These are phyloP conservation scores for Phasianus colchicus DNA, from an alignment of 2,113 vertebrate genomes.

Conservation along the genomic window DNA sequence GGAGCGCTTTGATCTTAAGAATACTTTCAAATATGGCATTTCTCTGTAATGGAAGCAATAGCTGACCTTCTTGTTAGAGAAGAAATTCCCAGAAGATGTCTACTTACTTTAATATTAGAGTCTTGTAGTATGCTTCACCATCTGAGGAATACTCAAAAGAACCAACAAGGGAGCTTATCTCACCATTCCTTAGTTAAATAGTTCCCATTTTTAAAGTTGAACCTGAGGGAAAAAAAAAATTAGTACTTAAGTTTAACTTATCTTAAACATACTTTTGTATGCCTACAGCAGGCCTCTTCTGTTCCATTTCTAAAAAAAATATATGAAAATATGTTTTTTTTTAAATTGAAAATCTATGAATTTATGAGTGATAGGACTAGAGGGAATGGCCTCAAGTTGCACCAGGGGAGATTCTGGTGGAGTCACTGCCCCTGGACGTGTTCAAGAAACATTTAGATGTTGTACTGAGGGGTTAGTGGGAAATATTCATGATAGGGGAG, in stretches of 20 bases:
- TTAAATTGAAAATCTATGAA: not conserved
- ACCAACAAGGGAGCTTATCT: not conserved
- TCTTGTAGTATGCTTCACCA: not conserved
- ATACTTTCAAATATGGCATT: not conserved
- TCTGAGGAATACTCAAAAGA: not conserved
- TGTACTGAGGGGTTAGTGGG: no score
- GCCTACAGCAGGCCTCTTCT: not conserved
- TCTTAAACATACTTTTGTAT: not conserved
- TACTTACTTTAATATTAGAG: not conserved
- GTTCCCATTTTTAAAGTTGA: not conserved
- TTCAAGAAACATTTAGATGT: no score
- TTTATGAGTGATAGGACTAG: no score
- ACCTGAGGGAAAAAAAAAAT: not conserved
- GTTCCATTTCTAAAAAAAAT: not conserved
- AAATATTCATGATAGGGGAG: no score
- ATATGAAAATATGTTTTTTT: not conserved
- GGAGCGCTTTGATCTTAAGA: not conserved
- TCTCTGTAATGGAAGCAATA: not conserved
- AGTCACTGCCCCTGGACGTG: no score
- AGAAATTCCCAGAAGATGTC: not conserved
- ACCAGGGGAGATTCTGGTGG: no score
- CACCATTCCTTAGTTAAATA: not conserved
- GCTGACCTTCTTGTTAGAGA: not conserved
- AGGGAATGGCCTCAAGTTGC: no score
- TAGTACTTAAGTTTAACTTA: not conserved